Evolutionary conservation across 2,797 vertebrate genomes (phyloP), one percentile per base, ranked within the genome.

Genomic region (Diplodus sargus): DNA sequence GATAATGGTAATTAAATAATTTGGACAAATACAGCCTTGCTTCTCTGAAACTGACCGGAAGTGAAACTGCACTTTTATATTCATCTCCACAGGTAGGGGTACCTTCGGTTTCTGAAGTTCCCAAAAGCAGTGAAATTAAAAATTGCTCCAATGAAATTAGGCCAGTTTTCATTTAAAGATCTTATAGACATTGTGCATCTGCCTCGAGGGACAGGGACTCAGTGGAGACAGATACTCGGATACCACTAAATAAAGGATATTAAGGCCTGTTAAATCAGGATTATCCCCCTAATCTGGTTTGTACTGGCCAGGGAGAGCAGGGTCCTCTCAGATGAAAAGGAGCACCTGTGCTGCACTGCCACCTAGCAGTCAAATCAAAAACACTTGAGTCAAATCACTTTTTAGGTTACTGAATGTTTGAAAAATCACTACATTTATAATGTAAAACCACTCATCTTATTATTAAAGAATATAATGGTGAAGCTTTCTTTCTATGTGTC

Each of bases 281-380:
- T 91, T 90, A 91, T 86, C 89, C 87, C 58, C 34, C 51, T 93
- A 91, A 93, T 92, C 86, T 88, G 83, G 78, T 91, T 83, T 89
- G 78, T 81, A 82, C 66, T 84, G 87, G 82, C 82, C 85, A 88
- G 80, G 70, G 70, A 85, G 68, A 71, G 78, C 76, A 73, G 61
- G 71, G 76, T 64, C 80, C 66, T 62, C 52, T 87, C 68, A 78
- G 13, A n/a, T 80, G 76, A 70, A 74, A 76, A 51, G 62, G 47
- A 77, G 16, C 45, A 25, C 68, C 75, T 79, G 79, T 75, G 80
- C 74, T 63, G 64, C 88, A 91, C 86, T 90, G 91, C 92, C 92
- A 91, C 74, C 93, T 91, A 92, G 88, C 84, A 89, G 91, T 58
- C 76, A 79, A 76, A 74, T 30, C 3, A 30, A 70, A 81, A 87